Conservation (phyloP, 1,140 invertebrate species). For the Plectrocnemia conspersa region DNA sequence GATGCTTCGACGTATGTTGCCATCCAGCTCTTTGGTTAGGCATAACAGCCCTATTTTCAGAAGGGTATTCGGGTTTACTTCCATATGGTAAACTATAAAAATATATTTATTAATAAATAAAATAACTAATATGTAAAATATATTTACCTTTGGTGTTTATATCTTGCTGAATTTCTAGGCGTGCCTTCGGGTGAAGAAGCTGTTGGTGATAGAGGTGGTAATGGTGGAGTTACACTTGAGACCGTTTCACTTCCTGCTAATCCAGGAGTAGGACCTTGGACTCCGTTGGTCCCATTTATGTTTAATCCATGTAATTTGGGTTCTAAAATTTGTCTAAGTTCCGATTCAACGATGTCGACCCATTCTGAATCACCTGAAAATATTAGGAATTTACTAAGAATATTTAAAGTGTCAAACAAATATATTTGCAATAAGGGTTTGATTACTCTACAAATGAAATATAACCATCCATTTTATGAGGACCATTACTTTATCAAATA, state of each 20-base stretch:
- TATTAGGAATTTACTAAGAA: not conserved
- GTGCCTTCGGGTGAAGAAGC: constrained; percentile 49
- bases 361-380: constrained; percentile 67
- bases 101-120: constrained; percentile 14
- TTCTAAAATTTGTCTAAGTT: constrained; percentile 71
- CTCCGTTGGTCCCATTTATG: constrained; percentile 35
- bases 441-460: not conserved
- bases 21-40: constrained; percentile 38
- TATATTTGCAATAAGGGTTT: too few relatives aligned
- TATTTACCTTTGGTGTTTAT: constrained; percentile 47
- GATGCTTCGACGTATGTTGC: constrained; percentile 42
- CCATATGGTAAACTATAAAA: constrained; percentile 53
- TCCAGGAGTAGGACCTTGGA: constrained; percentile 44
- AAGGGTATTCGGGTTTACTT: constrained; percentile 53
- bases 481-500: too few relatives aligned
- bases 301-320: constrained; percentile 57
- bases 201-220: constrained; percentile 69
- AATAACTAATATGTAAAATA: too few relatives aligned
- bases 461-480: not conserved
- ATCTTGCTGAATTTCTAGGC: constrained; percentile 46
- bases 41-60: constrained; percentile 37
- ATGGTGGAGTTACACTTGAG: constrained; percentile 68
- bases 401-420: not conserved
- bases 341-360: constrained; percentile 78
- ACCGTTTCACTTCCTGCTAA: constrained; percentile 61